Conservation (phyloP, 2,113 vertebrate species). For the Colinus virginianus region DNA sequence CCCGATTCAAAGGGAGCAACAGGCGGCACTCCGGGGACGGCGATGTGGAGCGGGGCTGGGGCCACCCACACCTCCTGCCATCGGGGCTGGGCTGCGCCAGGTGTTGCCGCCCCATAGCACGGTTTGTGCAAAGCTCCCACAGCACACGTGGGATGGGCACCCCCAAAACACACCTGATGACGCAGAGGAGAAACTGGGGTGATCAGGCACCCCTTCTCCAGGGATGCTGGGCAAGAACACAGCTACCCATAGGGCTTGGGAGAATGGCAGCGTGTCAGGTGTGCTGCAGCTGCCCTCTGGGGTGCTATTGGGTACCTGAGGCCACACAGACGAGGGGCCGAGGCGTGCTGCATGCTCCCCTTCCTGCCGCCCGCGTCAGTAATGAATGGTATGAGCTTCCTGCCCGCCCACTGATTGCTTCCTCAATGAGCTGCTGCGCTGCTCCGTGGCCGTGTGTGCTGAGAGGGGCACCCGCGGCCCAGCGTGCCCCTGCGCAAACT, state of each 20-base stretch:
- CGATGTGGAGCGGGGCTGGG: rapidly evolving
- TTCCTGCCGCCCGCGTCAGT: constrained; percentile 55
- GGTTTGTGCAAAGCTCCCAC: background rate
- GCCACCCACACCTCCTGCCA: rapidly evolving
- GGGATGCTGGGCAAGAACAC: background rate
- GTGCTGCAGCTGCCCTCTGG: background rate
- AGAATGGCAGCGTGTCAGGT: background rate
- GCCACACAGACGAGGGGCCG: background rate
- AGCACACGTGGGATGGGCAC: background rate
- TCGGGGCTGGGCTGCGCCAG: background rate
- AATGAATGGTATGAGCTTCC: constrained; percentile 72
- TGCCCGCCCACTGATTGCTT: constrained; percentile 70
- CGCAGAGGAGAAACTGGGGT: background rate
- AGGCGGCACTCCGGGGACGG: background rate
- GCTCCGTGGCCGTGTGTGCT: background rate
- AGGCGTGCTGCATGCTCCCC: background rate
- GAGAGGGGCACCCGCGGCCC: background rate
- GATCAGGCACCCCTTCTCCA: background rate
- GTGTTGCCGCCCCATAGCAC: background rate
- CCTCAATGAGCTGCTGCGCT: constrained; percentile 12
- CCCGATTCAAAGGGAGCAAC: background rate
- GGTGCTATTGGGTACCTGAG: background rate
- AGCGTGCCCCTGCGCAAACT: background rate
- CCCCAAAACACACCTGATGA: background rate
- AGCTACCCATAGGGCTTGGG: background rate